phyloP scores from a whole-genome alignment of 2,797 vertebrate genomes.

The Taenioides sp. region DNA sequence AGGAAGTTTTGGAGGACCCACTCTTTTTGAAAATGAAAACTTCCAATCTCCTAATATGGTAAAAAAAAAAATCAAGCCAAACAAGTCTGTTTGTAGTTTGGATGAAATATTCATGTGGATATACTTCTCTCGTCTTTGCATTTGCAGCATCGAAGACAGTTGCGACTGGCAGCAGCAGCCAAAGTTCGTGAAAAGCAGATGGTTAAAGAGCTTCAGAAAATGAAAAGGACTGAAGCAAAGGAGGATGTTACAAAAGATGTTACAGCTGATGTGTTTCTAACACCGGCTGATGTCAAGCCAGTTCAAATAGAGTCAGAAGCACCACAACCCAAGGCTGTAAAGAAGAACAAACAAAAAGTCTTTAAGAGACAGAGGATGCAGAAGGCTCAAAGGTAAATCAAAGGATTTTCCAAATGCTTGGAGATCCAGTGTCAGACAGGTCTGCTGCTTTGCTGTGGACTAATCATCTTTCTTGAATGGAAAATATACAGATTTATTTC shows the following conservation, averaged over 20 bases:
- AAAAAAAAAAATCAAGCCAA: constrained; percentile 33
- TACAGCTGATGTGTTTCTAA: constrained; percentile 87
- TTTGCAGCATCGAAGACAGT: constrained; percentile 82
- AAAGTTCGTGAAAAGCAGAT: constrained; percentile 88
- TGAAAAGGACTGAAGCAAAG: constrained; percentile 79
- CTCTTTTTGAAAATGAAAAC: constrained; percentile 89
- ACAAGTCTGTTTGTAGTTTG: not conserved
- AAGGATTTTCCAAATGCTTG: constrained; percentile 18
- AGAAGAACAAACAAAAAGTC: constrained; percentile 81
- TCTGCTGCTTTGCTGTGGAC: not conserved
- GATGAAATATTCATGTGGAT: not conserved
- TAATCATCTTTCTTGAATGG: not conserved
- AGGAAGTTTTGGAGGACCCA: constrained; percentile 95
- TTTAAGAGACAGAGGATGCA: constrained; percentile 86
- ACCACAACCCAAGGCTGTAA: constrained; percentile 72
- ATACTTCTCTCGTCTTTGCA: not conserved
- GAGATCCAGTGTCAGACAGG: not conserved
- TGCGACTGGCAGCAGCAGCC: constrained; percentile 84
- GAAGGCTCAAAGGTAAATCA: constrained; percentile 58
- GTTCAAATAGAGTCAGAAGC: constrained; percentile 80
- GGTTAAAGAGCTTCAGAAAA: constrained; percentile 86
- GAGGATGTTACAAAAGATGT: constrained; percentile 78
- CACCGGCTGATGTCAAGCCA: constrained; percentile 81
- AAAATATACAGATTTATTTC: not conserved
- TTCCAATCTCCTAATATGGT: constrained; percentile 95